Evolutionary conservation across 2,113 vertebrate species (phyloP), one percentile per base, ranked within the genome.

Genomic region (Zosterops borbonicus): DNA sequence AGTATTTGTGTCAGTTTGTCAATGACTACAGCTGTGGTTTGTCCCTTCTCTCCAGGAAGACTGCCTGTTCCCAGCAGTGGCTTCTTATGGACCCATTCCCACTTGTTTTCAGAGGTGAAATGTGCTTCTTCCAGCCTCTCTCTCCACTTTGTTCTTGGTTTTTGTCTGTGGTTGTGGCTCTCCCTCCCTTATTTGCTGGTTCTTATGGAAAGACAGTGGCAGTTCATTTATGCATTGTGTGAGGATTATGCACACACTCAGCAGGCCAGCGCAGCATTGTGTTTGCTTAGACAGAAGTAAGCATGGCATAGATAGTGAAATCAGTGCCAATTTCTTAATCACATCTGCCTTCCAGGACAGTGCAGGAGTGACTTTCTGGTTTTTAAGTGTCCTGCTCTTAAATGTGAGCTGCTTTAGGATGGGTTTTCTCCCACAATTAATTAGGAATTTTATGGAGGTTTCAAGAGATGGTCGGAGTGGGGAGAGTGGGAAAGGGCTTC

Each of bases 1-100:
- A 58, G 47, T 0, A 1, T 77, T 83, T 1, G 0, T 9, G 9
- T 68, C 7, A 0, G 1, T 87, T 87, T 76, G 49, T n/a, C 7
- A 1, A 7, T 79, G 33, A 21, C 39, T 71, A 5, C 19, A 29
- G 19, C 41, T 2, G 1, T 35, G 37, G 15, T 76, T 83, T 59
- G 8, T 85, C 37, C 37, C 19, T 49, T 8, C 3, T 88, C 11
- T 11, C 12, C 14, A 13, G 21, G 46, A 37, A 78, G 7, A n/a
- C 10, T 60, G 10, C 23, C 10, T 47, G 12, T 70, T 91, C 49
- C 24, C 4, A 4, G 27, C 3, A 3, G 14, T 78, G 77, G 16
- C 17, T 94, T 73, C 64, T 69, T 46, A 44, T 1, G 13, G 49
- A 52, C 27, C 6, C 2, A 1, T 88, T 82, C 42, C n/a, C 31